Evolutionary conservation across 2,113 vertebrate genomes (phyloP), one percentile per base, ranked within the genome.

Genomic region (Lagopus leucura): DNA sequence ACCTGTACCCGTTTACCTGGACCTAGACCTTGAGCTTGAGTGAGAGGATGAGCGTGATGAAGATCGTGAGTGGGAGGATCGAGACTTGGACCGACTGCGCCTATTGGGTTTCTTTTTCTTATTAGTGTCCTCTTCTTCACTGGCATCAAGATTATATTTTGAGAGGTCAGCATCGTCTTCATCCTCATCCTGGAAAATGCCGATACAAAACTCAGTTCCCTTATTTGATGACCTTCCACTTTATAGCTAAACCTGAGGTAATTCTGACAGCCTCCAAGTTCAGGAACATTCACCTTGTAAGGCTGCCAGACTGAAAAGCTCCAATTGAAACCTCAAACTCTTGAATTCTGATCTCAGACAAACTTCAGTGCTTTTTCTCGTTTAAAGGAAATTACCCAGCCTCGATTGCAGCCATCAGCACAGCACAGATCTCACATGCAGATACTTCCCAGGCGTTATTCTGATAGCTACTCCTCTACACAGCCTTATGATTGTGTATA

Each of bases 1-100:
- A 99, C 99, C 99, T 99, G 99, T 98, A 99, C 99, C 99, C 99
- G 98, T 99, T 99, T 99, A 99, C 99, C 99, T 99, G 99, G 99
- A 99, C 99, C 99, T 99, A 97, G 99, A 99, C 99, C 99, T 99
- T 97, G 99, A 99, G 98, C 98, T 99, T 97, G 99, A 99, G 94
- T 98, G 99, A 96, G 99, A 99, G 96, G 98, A 98, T 81, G 98
- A 99, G 96, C 97, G 98, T n/a, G 98, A 98, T 91, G 98, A 99
- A 65, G 99, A 99, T 67, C 97, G 98, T 16, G 98, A 99, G 65
- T 92, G 98, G 60, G 99, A 99, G n/a, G 99, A 99, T 50, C 97
- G 98, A 8, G 99, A 98, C 88, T 98, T 98, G 79, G 98, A 99
- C n/a, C 89, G 98, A 95, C 99, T 99, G 92, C 98, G 98, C 96